Evolutionary conservation across 23 tunicate species (phyloP).

Genomic region (Phallusia fumigata): DNA sequence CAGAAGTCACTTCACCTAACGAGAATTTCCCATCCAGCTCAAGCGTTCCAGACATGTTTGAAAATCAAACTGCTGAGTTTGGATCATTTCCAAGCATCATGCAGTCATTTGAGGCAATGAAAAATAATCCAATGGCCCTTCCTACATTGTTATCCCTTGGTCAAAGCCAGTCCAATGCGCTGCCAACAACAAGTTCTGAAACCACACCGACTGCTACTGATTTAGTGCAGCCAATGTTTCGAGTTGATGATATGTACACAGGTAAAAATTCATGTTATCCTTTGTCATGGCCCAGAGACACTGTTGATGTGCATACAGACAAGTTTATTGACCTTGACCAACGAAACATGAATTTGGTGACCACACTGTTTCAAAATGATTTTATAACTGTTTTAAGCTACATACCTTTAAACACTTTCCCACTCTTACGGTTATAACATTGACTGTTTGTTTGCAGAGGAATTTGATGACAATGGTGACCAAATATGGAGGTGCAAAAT

Average conservation of each 20-base stretch:
- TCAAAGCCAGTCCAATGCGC: not conserved
- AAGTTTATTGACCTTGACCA: too few relatives aligned
- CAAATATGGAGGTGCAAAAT: slow-evolving; percentile 30
- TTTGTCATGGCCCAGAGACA: too few relatives aligned
- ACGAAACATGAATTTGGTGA: too few relatives aligned
- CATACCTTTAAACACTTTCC: too few relatives aligned
- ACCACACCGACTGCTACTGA: not conserved
- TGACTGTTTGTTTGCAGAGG: slow-evolving; percentile 15
- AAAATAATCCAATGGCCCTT: slow-evolving; percentile 26
- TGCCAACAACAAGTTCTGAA: not conserved
- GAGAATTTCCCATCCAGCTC: not conserved
- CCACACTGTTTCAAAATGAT: too few relatives aligned
- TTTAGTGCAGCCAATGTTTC: not conserved
- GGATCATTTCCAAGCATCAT: not conserved
- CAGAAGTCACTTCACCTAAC: not conserved
- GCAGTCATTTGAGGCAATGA: slow-evolving; percentile 40
- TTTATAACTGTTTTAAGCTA: too few relatives aligned
- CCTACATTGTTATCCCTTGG: slow-evolving; percentile 23
- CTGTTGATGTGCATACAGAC: too few relatives aligned
- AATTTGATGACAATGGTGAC: slow-evolving; percentile 31
- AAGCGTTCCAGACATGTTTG: not conserved
- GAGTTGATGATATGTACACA: not conserved
- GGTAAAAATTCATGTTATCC: not conserved
- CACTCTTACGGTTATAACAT: too few relatives aligned
- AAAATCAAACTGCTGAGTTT: not conserved